phyloP scores from a whole-genome alignment of 2,113 vertebrate species.

The Rhinoptilus africanus region DNA sequence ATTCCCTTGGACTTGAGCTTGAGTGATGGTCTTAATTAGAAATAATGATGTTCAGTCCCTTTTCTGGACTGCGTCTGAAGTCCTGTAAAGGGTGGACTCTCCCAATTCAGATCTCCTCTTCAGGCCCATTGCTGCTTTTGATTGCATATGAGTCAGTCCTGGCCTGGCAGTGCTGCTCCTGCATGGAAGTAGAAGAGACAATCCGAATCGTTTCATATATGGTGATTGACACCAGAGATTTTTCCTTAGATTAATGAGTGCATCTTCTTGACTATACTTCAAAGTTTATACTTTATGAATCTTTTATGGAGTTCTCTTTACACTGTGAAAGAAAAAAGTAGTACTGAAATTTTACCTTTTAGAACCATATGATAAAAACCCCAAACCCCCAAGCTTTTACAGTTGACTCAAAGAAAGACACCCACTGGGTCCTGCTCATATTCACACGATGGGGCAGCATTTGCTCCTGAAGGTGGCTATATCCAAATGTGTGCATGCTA shows the following conservation, averaged over 20 bases:
- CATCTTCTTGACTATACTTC: not conserved
- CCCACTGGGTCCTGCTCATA: not conserved
- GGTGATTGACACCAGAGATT: not conserved
- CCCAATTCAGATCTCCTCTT: not conserved
- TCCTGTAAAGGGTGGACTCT: not conserved
- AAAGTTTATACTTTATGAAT: conserved; percentile 35
- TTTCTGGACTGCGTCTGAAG: not conserved
- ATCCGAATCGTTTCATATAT: not conserved
- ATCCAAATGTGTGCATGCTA: accelerated
- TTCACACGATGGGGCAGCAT: not conserved
- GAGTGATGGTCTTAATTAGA: not conserved
- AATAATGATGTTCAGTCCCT: not conserved
- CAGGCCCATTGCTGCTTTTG: not conserved
- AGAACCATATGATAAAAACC: not conserved
- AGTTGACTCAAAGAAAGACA: not conserved
- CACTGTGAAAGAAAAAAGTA: not conserved
- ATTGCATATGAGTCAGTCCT: not conserved
- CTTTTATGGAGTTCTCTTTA: conserved; percentile 15
- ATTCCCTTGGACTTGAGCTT: not conserved
- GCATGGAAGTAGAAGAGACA: not conserved
- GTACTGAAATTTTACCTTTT: not conserved
- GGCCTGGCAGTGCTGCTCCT: not conserved
- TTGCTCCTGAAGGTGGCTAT: not conserved
- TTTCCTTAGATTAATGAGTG: not conserved
- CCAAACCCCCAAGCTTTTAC: not conserved